phyloP scores from a whole-genome alignment of 2,797 vertebrate species.

The Margarornis squamiger region DNA sequence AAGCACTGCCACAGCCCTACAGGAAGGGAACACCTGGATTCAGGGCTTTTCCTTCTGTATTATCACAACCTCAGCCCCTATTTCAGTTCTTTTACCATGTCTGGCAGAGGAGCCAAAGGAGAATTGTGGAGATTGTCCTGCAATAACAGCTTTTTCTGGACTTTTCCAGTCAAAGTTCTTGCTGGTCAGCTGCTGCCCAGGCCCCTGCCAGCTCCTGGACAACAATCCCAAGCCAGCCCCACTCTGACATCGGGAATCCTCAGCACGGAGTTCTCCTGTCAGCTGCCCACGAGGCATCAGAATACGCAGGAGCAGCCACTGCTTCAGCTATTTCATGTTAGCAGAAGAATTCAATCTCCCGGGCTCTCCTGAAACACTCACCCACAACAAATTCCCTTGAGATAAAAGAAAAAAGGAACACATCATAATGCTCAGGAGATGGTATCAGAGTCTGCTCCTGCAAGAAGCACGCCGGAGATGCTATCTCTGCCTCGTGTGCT shows the following conservation, averaged over 20 bases:
- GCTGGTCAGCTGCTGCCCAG: background rate
- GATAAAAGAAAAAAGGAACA: background rate
- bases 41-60: background rate
- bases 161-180: background rate
- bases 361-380: background rate
- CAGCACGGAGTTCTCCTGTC: background rate
- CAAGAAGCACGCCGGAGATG: background rate
- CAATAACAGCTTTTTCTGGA: background rate
- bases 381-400: conserved; percentile 41
- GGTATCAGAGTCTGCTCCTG: background rate
- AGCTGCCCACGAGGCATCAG: background rate
- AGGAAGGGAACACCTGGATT: background rate
- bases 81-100: background rate
- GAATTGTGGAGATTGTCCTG: background rate
- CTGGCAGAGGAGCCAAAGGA: background rate
- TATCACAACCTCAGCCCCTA: background rate
- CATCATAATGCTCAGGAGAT: background rate
- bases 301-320: background rate
- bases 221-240: background rate
- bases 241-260: background rate
- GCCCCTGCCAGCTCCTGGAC: background rate
- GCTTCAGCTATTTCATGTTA: background rate
- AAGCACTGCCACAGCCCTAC: background rate
- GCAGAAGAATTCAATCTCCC: conserved; percentile 21
- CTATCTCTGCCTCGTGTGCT: background rate